Evolutionary conservation across 1,140 invertebrate species (phyloP).

Genomic region (Aethina tumida): DNA sequence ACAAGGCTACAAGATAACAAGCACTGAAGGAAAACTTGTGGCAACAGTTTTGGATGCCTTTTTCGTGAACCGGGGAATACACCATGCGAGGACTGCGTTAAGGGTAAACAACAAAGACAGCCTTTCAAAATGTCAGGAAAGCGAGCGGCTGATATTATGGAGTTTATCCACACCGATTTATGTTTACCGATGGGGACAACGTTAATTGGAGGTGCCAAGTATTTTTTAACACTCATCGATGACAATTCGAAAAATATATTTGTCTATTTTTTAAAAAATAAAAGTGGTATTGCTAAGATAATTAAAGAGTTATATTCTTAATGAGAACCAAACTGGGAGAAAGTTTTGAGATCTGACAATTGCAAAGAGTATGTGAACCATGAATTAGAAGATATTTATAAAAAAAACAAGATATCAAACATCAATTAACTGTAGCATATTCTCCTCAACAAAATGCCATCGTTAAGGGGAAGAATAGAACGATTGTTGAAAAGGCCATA

Average conservation of each 20-base stretch:
- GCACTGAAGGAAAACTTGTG: too few species aligned
- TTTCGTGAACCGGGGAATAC: too few species aligned
- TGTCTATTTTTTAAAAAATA: constrained; percentile 4
- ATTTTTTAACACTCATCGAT: constrained; percentile 3
- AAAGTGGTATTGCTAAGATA: constrained; percentile 4
- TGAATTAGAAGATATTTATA: too few species aligned
- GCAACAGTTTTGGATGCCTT: too few species aligned
- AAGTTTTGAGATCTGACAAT: constrained; percentile 6
- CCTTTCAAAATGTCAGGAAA: too few species aligned
- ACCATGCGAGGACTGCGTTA: too few species aligned
- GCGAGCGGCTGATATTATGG: too few species aligned
- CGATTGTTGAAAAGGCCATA: constrained; percentile 27
- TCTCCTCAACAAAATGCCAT: constrained; percentile 19
- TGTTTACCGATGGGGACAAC: too few species aligned
- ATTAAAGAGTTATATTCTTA: constrained; percentile 14
- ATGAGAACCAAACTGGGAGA: constrained; percentile 4
- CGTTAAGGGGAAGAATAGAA: constrained; percentile 23
- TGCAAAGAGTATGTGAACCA: constrained; percentile 7
- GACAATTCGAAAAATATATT: constrained; percentile 3
- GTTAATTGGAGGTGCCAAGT: too few species aligned
- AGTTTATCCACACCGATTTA: too few species aligned
- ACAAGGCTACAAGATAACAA: too few species aligned
- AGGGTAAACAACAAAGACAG: too few species aligned
- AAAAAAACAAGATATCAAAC: constrained; percentile 5
- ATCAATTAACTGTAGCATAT: constrained; percentile 24